These are phyloP conservation scores for Melinaea menophilus DNA, from an alignment of 2,888 invertebrate species.

Conservation along the genomic window DNA sequence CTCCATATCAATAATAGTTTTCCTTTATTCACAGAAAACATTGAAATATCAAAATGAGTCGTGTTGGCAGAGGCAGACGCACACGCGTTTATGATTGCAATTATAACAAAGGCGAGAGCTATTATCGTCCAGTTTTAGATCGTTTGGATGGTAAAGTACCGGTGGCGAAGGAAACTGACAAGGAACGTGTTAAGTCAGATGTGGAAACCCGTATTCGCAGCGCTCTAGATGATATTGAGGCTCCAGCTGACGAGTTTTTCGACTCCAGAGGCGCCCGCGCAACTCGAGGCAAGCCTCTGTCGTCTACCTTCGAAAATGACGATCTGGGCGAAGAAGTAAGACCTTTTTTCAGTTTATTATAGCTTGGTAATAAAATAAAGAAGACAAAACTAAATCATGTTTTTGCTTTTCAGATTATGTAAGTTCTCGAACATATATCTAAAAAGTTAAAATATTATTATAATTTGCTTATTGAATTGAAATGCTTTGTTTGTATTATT, in stretches of 20 bases:
- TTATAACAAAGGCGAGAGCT: conserved; percentile 90
- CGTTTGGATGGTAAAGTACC: conserved; percentile 82
- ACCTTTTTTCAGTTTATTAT: background rate
- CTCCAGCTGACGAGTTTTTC: conserved; percentile 76
- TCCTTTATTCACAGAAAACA: conserved; percentile 26
- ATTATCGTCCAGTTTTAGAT: conserved; percentile 87
- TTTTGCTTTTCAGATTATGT: background rate
- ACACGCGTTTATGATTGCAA: conserved; percentile 92
- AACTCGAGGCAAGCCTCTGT: conserved; percentile 63
- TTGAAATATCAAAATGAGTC: conserved; percentile 54
- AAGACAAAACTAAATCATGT: too few relatives aligned
- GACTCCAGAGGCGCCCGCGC: conserved; percentile 80
- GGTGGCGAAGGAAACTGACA: conserved; percentile 54
- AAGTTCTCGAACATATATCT: too few relatives aligned
- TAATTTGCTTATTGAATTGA: too few relatives aligned
- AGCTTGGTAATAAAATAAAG: background rate
- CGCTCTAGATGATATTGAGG: conserved; percentile 56
- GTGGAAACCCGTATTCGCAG: conserved; percentile 62
- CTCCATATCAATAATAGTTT: background rate
- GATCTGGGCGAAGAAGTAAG: conserved; percentile 74
- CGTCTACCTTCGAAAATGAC: conserved; percentile 67
- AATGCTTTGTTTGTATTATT: too few relatives aligned
- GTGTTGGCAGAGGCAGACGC: conserved; percentile 80
- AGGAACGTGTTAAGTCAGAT: conserved; percentile 55
- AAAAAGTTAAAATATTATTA: too few relatives aligned